phyloP scores from a whole-genome alignment of 1,140 invertebrate species.

The Harlomillsia oculata region DNA sequence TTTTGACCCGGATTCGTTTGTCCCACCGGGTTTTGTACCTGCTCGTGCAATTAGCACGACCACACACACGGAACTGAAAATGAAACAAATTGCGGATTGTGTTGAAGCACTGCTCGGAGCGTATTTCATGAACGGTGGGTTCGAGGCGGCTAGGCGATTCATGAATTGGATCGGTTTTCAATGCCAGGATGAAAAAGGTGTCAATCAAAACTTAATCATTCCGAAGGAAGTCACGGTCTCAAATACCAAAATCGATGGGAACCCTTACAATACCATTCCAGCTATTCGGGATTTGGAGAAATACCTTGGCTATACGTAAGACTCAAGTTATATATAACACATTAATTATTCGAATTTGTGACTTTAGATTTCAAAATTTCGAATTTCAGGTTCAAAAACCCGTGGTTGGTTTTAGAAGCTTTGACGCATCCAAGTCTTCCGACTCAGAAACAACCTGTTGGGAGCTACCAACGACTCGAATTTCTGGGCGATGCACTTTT shows the following conservation, averaged over 20 bases:
- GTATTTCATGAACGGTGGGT: constrained; percentile 20
- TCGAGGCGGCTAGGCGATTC: constrained; percentile 8
- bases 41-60: too few species aligned
- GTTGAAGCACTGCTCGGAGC: constrained; percentile 33
- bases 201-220: not conserved
- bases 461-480: constrained; percentile 87
- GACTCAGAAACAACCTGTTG: constrained; percentile 69
- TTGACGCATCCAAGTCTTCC: constrained; percentile 86
- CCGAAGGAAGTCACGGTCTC: too few species aligned
- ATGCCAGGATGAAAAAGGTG: constrained; percentile 1
- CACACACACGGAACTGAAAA: constrained; percentile 10
- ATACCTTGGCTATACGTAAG: constrained; percentile 11
- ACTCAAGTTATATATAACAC: not conserved
- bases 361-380: too few species aligned
- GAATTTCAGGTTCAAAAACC: constrained; percentile 49
- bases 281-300: constrained; percentile 7
- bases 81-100: constrained; percentile 27
- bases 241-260: not conserved
- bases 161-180: constrained; percentile 24
- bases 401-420: constrained; percentile 60
- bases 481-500: constrained; percentile 91
- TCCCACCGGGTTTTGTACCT: constrained; percentile 16
- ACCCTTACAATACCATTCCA: not conserved
- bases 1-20: constrained; percentile 21
- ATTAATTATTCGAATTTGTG: too few species aligned